Base-by-base conservation (phyloP, 2,113 vertebrate species). In the Desmodus rotundus region DNA sequence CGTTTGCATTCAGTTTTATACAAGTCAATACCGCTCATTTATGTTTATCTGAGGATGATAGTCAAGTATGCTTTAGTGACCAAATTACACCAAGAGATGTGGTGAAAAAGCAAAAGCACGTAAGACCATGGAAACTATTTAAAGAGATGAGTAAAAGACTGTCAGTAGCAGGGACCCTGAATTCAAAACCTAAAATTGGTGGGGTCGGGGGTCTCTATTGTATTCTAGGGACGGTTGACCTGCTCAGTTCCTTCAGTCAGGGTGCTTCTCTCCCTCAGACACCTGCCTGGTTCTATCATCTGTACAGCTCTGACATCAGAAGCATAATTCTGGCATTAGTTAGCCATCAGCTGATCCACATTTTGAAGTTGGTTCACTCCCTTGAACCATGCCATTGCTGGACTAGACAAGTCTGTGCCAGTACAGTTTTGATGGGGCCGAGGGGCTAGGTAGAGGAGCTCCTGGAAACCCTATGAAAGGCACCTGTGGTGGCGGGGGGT, bases 391-490 rank as follows among this genome's bases (percentile, higher is more conserved):
- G 45, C 54, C 33, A 31, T 63, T 36, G 56, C 24, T 56, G 41
- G 68, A 33, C 56, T 76, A 73, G 58, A 54, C 81, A 72, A 70
- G 19, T 63, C 24, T 87, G 33, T 72, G 22, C 13, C 28, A 16
- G 17, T 7, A 10, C 2, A 43, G 63, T 43, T 43, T 72, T 74
- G 28, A 19, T 73, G 65, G 47, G 28, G 41, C 36, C 45, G 33
- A n/a, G 38, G 68, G 26, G 11, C 45, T n/a, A 16, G 11, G 41
- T n/a, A 16, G 22, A n/a, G 68, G 12, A 22, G 9, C 47, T 78
- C 9, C 5, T 78, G 92, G 74, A 91, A 95, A 78, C n/a, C 22
- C 22, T 73, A 22, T 89, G 80, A 58, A 54, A 70, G 91, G 77
- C 45, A 56, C 7, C 33, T 67, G 7, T 47, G 50, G 50, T 7